A percentile compares a stretch with the other conserved stretches of the same genome.
Conservation (phyloP, 1,140 invertebrate species). For the Mamestra configurata region DNA sequence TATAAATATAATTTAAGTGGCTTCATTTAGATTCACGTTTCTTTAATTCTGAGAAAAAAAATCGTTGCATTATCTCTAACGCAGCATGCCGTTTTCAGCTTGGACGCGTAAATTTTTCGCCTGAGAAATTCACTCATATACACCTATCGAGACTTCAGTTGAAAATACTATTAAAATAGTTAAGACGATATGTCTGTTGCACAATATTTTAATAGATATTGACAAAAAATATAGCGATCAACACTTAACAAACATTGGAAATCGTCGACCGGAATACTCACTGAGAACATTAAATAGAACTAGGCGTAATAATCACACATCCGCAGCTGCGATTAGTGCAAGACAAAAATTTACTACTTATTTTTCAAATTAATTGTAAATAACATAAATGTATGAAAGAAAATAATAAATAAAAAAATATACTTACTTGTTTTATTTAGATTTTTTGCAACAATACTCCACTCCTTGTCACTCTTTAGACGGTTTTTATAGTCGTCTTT, state of each 20-base stretch:
- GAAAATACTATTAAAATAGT: constrained; percentile 4
- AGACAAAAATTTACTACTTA: constrained; percentile 30
- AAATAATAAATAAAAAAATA: background rate
- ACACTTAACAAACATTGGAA: too few species aligned
- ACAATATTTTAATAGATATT: constrained; percentile 35
- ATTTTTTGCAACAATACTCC: constrained; percentile 25
- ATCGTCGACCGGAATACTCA: too few species aligned
- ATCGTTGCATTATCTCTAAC: too few species aligned
- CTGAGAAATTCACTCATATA: too few species aligned
- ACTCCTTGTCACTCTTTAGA: constrained; percentile 30
- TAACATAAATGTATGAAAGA: too few species aligned
- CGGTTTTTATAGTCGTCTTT: constrained; percentile 33
- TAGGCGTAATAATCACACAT: constrained; percentile 29
- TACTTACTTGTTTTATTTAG: constrained; percentile 36
- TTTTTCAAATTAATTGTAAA: constrained; percentile 21
- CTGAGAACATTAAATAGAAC: constrained; percentile 27
- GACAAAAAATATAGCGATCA: constrained; percentile 27
- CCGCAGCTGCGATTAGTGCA: constrained; percentile 25
- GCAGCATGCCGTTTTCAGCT: too few species aligned
- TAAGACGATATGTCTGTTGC: constrained; percentile 7
- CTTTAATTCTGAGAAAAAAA: too few species aligned
- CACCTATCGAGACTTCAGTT: too few species aligned
- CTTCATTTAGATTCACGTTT: too few species aligned
- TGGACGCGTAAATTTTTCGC: too few species aligned
- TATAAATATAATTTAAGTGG: too few species aligned